Evolutionary conservation across 2,888 invertebrate genomes (phyloP), one percentile per base, ranked within the genome.

Genomic region (Caenorhabditis uteleia): DNA sequence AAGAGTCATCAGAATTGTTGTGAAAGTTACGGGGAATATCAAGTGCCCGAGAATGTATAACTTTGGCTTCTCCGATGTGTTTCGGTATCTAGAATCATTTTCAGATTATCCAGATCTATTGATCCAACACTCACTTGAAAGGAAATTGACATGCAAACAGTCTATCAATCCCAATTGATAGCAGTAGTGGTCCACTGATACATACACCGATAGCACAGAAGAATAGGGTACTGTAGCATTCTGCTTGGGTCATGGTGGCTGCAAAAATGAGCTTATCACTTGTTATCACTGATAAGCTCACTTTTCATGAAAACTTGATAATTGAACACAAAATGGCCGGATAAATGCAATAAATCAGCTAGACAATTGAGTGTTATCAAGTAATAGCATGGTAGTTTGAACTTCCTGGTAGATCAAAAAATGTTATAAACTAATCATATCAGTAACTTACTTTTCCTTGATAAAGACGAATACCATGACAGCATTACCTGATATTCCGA

Each of bases 401-500:
- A 33, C 16, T 56, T 56, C 3, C 46, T 46, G 31, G n/a, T n/a
- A n/a, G n/a, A n/a, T n/a, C n/a, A 23, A 46, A 46, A n/a, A n/a
- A n/a, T n/a, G n/a, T n/a, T n/a, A n/a, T n/a, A n/a, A n/a, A n/a
- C n/a, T n/a, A n/a, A n/a, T n/a, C n/a, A n/a, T n/a, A n/a, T n/a
- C n/a, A n/a, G n/a, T n/a, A 3, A 25, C 42, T 43, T 18, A 43
- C 42, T 38, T 33, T 21, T 59, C 49, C 29, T 49, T 64, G 4
- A 51, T 26, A n/a, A 55, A 57, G 0, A 59, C 59, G 1, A 68
- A 6, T 6, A 68, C 29, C 55, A 68, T 59, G 2, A 68, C 33
- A 2, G 29, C 36, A 39, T 68, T 68, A 8, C 68, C 64, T 31
- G 57, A 43, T 2, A 68, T 34, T 18, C 64, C 59, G 4, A 68